Conservation (phyloP, 2,113 vertebrate genomes). For the Eretmochelys imbricata region DNA sequence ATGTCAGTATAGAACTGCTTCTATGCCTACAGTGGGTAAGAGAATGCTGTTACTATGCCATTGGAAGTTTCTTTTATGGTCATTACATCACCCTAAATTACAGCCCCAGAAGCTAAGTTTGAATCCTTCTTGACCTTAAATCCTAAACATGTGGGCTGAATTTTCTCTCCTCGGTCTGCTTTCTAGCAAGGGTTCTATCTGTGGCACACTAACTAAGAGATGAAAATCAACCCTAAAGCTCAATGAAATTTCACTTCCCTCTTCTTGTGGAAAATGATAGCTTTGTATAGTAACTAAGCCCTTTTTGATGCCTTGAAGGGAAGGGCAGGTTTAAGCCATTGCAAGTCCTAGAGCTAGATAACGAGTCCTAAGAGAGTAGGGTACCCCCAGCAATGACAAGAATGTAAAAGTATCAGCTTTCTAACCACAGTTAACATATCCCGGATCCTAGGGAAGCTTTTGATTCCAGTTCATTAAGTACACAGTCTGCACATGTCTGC, state of each 20-base stretch:
- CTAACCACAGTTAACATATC: not conserved
- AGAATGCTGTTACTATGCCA: constrained; percentile 62
- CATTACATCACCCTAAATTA: constrained; percentile 76
- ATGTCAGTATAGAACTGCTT: constrained; percentile 61
- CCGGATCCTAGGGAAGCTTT: not conserved
- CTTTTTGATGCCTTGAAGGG: not conserved
- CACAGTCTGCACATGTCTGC: rapidly evolving
- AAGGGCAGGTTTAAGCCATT: constrained; percentile 31
- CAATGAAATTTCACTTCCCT: constrained; percentile 40
- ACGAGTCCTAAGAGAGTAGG: not conserved
- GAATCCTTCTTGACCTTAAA: constrained; percentile 71
- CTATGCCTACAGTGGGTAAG: constrained; percentile 30
- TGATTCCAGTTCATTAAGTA: not conserved
- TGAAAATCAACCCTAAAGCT: constrained; percentile 58
- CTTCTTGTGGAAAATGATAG: not conserved
- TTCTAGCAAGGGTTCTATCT: constrained; percentile 52
- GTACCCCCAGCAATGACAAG: not conserved
- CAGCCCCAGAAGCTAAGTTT: constrained; percentile 68
- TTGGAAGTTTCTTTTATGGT: constrained; percentile 58
- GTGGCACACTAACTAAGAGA: constrained; percentile 18
- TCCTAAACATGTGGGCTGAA: constrained; percentile 68
- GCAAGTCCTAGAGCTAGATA: constrained; percentile 7
- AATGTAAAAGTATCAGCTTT: not conserved
- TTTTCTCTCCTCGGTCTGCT: constrained; percentile 59
- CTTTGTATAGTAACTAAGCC: constrained; percentile 4